Conservation (phyloP, 2,797 vertebrate species). For the Cirrhinus mrigala region DNA sequence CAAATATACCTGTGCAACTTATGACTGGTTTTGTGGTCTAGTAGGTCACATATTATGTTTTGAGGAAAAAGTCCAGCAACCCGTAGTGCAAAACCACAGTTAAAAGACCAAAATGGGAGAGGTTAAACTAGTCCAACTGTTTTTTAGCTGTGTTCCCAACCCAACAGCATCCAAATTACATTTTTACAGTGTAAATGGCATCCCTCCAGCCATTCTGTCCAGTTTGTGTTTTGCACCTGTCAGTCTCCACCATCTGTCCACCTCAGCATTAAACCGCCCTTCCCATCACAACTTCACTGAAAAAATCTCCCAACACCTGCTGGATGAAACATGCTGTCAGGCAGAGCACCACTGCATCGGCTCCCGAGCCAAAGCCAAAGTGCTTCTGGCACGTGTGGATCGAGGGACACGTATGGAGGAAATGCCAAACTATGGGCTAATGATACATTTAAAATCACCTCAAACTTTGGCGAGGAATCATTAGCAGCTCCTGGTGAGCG, state of each 20-base stretch:
- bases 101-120: background rate
- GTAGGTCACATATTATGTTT: too few relatives aligned
- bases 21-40: too few relatives aligned
- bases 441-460: constrained; percentile 51
- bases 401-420: constrained; percentile 13
- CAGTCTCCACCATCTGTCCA: constrained; percentile 20
- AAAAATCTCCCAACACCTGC: constrained; percentile 29
- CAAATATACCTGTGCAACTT: too few relatives aligned
- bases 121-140: background rate
- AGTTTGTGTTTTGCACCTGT: constrained; percentile 19
- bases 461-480: constrained; percentile 21
- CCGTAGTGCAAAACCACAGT: background rate
- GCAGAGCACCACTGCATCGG: background rate
- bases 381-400: constrained; percentile 22
- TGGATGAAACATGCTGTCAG: constrained; percentile 37
- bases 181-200: constrained; percentile 4
- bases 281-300: constrained; percentile 32
- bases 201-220: background rate
- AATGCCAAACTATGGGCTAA: constrained; percentile 44
- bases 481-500: constrained; percentile 11
- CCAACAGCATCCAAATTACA: background rate
- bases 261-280: constrained; percentile 2
- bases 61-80: too few relatives aligned
- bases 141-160: background rate
- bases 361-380: constrained; percentile 19